These are phyloP conservation scores for Hyla sarda DNA, from an alignment of 2,113 vertebrate genomes.

Conservation along the genomic window DNA sequence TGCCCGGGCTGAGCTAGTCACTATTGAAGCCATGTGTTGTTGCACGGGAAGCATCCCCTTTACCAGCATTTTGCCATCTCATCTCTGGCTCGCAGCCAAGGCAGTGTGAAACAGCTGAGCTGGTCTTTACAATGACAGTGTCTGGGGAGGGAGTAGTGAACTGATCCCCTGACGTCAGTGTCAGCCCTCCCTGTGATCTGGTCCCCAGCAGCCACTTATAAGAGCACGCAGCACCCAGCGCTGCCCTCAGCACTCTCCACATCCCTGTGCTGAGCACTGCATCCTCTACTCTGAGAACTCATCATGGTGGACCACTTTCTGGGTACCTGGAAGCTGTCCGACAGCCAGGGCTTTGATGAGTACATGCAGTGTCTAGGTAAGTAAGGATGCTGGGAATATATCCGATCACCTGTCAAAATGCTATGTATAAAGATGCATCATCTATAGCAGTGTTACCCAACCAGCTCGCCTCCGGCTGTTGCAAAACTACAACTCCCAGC, in stretches of 20 bases:
- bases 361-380: constrained; percentile 55
- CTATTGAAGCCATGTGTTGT: constrained; percentile 10
- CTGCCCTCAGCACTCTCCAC: constrained; percentile 30
- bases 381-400: background rate
- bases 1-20: constrained; percentile 53
- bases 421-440: background rate
- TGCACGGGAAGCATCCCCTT: constrained; percentile 25
- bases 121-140: constrained; percentile 38
- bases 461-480: no score
- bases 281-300: background rate
- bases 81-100: constrained; percentile 25
- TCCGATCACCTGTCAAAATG: background rate
- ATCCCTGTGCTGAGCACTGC: constrained; percentile 13
- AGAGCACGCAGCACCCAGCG: background rate
- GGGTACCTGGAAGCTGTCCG: constrained; percentile 55
- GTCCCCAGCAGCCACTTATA: constrained; percentile 29
- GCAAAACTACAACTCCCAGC: no score
- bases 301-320: constrained; percentile 56
- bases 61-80: constrained; percentile 16
- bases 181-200: background rate
- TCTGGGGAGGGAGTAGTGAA: background rate
- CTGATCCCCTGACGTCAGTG: background rate
- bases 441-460: no score
- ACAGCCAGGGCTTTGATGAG: constrained; percentile 58
- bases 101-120: constrained; percentile 44